Evolutionary conservation across 1,140 invertebrate species (phyloP), one percentile per base, ranked within the genome.

Genomic region (Phthorimaea operculella): DNA sequence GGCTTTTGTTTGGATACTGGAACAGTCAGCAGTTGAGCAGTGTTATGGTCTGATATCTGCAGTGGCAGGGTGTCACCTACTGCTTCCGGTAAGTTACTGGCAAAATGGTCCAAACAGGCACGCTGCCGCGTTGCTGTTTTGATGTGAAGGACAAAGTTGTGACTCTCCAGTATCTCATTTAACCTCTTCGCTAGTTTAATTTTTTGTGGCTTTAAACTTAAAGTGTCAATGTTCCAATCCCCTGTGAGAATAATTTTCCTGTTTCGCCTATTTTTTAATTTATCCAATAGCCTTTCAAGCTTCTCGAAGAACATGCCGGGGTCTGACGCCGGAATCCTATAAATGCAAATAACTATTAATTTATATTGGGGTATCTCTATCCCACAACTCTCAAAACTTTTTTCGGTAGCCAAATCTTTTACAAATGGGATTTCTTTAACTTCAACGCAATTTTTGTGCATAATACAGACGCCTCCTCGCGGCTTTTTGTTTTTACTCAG

Each of bases 1-100:
- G 11, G n/a, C 16, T 15, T 14, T 16, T 2, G n/a, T 18, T 16
- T 16, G 16, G 12, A 8, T 36, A 47, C 15, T 6, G 44, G 45
- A 5, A 48, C 11, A 16, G 45, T 48, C 16, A 48, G 16, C 10
- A 18, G 17, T 48, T 48, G 45, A 16, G 45, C 45, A 12, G 45
- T 48, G 17, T 48, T 48, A 18, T 48, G 45, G 17, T 48, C 45
- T 48, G 45, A 48, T 48, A 48, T 14, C 9, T 10, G 9, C 45
- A 48, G 9, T 2, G n/a, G n/a, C 10, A 16, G 16, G 11, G 17
- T 48, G 1, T 18, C 17, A 14, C 14, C 45, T 16, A 18, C 17
- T 16, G 45, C 45, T 10, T 48, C 4, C 9, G 2, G 1, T 14
- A 48, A 14, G 16, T 48, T 48, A 48, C 45, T 48, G 10, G 17